phyloP scores from a whole-genome alignment of 2,797 vertebrate genomes.

The Acomys russatus region DNA sequence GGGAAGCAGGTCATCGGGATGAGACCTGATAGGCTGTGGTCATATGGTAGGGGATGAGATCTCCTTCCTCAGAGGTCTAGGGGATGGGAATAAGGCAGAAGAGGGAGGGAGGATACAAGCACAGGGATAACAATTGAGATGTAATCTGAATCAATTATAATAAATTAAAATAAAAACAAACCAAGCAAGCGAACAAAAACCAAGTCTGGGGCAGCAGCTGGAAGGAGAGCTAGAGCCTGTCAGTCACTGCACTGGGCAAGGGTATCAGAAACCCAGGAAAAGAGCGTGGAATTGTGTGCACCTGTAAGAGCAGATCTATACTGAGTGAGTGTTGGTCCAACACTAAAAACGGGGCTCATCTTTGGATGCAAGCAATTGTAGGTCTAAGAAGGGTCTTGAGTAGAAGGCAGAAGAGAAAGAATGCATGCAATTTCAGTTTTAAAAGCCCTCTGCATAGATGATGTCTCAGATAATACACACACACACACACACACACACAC shows the following conservation, averaged over 20 bases:
- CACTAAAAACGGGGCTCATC: slow-evolving; percentile 31
- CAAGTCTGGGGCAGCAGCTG: neutral
- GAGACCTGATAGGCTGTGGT: too few species aligned
- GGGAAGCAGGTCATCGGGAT: too few species aligned
- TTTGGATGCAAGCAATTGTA: neutral
- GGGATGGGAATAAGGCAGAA: too few species aligned
- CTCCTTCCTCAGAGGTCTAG: too few species aligned
- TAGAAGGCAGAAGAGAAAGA: slow-evolving; percentile 21
- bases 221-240: neutral
- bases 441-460: neutral
- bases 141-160: too few species aligned
- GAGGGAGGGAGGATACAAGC: too few species aligned
- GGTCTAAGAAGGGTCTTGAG: neutral
- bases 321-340: neutral
- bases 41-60: too few species aligned
- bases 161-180: too few species aligned
- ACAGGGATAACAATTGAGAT: too few species aligned
- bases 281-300: neutral
- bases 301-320: slow-evolving; percentile 8
- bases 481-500: neutral
- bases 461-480: neutral
- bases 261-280: neutral
- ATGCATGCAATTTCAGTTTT: neutral
- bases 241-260: slow-evolving; percentile 20
- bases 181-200: neutral